Percentiles rank a stretch among this genome's conserved stretches.
Evolutionary conservation across 2,797 vertebrate genomes (phyloP).

Genomic region (Chrosomus eos): DNA sequence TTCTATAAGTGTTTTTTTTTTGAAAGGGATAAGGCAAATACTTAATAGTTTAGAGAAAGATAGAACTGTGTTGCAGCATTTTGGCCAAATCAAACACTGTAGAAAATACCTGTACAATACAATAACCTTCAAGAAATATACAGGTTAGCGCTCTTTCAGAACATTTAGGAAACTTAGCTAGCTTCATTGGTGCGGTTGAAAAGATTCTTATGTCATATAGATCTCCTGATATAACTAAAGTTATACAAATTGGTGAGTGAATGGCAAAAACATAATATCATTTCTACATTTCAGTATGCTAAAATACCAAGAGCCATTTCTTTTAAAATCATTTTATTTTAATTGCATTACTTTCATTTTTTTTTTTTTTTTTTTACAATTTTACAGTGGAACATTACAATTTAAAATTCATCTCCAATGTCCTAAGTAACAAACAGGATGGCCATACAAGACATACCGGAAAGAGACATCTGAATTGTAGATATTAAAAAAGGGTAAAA

Average conservation of each 20-base stretch:
- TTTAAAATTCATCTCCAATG: conserved; percentile 66
- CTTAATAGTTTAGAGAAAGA: neutral
- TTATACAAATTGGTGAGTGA: too few relatives aligned
- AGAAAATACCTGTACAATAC: neutral
- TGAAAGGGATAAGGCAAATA: conserved; percentile 9
- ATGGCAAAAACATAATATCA: neutral
- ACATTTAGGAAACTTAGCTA: neutral
- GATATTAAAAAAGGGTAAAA: conserved; percentile 30
- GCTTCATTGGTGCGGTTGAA: neutral
- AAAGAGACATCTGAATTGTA: conserved; percentile 36
- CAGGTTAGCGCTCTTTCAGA: neutral
- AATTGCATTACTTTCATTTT: conserved; percentile 81
- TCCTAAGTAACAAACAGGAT: conserved; percentile 61
- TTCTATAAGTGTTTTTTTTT: neutral
- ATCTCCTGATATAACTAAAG: neutral
- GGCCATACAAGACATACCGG: conserved; percentile 46
- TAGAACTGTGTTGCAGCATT: too few relatives aligned
- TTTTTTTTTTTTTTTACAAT: conserved; percentile 78
- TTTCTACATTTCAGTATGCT: neutral
- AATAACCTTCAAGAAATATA: conserved; percentile 7
- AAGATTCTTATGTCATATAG: neutral
- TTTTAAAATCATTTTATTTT: conserved; percentile 59
- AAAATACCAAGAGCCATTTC: conserved; percentile 30
- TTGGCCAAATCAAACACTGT: neutral
- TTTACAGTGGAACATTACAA: conserved; percentile 79